Conservation (phyloP, 2,113 vertebrate genomes). For the Oreotragus oreotragus region DNA sequence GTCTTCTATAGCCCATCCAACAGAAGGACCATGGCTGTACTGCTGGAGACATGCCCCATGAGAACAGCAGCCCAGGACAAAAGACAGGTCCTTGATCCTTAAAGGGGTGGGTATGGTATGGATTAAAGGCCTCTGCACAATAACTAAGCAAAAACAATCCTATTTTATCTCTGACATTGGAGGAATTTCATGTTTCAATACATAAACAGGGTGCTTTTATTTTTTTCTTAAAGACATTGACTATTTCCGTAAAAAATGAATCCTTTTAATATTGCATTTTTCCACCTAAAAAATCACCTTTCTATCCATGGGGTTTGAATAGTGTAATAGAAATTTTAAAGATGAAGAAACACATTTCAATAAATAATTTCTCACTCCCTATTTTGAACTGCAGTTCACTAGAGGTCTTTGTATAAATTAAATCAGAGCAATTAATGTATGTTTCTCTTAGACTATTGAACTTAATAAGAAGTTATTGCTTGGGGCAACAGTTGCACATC, state of each 20-base stretch:
- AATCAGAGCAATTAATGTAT: not conserved
- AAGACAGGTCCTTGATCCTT: not conserved
- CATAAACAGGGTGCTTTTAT: not conserved
- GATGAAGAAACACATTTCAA: not conserved
- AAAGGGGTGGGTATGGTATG: not conserved
- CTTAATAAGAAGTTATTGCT: not conserved
- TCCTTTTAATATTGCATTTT: not conserved
- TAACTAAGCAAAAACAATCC: not conserved
- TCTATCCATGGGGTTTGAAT: not conserved
- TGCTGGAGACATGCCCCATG: not conserved
- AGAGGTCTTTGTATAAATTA: not conserved
- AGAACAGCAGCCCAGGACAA: not conserved
- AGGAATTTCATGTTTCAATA: not conserved
- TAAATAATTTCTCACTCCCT: not conserved
- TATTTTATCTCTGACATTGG: not conserved
- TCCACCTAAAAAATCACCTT: not conserved
- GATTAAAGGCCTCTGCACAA: not conserved
- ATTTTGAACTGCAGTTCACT: not conserved
- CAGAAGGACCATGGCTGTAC: not conserved
- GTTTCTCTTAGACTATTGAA: not conserved
- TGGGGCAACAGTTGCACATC: not conserved
- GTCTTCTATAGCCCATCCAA: not conserved
- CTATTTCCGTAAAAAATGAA: not conserved
- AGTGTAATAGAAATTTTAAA: not conserved
- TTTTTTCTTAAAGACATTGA: not conserved